Base-by-base conservation (phyloP, 2,888 invertebrate species). In the Drosophila nigricruria region DNA sequence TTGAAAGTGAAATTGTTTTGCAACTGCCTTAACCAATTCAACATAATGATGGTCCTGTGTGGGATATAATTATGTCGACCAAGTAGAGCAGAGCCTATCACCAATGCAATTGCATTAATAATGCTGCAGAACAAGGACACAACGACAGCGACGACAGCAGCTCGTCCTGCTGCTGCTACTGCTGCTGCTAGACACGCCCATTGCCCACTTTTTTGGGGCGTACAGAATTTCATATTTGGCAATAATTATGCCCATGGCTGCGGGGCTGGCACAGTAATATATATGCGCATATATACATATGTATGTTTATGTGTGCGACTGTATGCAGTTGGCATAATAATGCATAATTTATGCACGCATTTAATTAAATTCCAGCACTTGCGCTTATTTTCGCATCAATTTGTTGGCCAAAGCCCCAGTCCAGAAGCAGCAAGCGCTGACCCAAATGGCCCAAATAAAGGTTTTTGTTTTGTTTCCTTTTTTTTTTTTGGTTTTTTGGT, bases 311-410 rank as follows among this genome's bases (percentile, higher is more conserved):
- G 5, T 20, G 25, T 36, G 30, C 14, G 43, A 34, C 20, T 40
- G 43, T 60, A 36, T 73, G 70, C 67, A 58, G 82, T 69, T 68
- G 72, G 70, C 82, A 84, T 87, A 84, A 77, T 87, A 77, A 67
- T 70, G 70, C 72, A 88, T 88, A 89, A 88, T 89, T 89, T 89
- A 89, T 89, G 83, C 70, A 71, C 63, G 74, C 71, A 82, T 86
- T 89, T 90, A 90, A 89, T 90, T 85, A 90, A 89, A 89, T 89
- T 89, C 87, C 90, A 76, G 70, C 50, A 79, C 77, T 88, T 72
- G 70, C 67, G 61, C 77, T 70, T 74, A 64, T 60, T 77, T 80
- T 69, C 64, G 49, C 65, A 62, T 56, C 64, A 64, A 65, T 75
- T 70, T 68, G 58, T 27, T 47, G 38, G n/a, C 32, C 43, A 42